Evolutionary conservation across 2,888 invertebrate species (phyloP).

Genomic region (Caenorhabditis sp.): DNA sequence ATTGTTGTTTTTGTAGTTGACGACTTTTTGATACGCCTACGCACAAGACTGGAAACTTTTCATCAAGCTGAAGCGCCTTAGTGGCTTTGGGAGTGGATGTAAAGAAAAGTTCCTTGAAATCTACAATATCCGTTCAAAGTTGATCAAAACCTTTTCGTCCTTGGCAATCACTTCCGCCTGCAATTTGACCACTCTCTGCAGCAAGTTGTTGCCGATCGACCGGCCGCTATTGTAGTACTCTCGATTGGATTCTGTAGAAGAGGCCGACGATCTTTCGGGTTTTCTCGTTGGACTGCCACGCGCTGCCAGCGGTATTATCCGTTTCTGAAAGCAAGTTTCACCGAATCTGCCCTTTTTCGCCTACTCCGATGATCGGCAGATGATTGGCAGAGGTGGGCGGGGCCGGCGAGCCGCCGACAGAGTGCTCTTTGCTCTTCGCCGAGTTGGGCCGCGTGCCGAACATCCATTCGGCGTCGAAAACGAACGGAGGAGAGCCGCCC

Average conservation of each 20-base stretch:
- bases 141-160: slow-evolving; percentile 70
- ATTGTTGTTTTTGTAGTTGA: too few relatives aligned
- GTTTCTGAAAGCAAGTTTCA: not conserved
- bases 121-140: too few relatives aligned
- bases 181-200: slow-evolving; percentile 70
- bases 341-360: too few relatives aligned
- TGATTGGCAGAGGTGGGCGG: too few relatives aligned
- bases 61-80: too few relatives aligned
- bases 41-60: too few relatives aligned
- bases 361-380: slow-evolving; percentile 11
- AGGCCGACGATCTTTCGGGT: slow-evolving; percentile 21
- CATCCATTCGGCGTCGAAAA: slow-evolving; percentile 50
- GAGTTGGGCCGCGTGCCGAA: slow-evolving; percentile 36
- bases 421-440: slow-evolving; percentile 12
- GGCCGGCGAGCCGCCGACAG: too few relatives aligned
- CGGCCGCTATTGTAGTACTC: not conserved
- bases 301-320: not conserved
- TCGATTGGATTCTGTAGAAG: slow-evolving; percentile 41
- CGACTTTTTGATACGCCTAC: too few relatives aligned
- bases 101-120: too few relatives aligned
- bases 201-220: slow-evolving; percentile 61
- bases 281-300: not conserved
- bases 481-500: slow-evolving; percentile 40
- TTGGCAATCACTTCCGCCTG: slow-evolving; percentile 67
- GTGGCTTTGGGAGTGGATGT: too few relatives aligned